These are phyloP conservation scores for Aspidiotus rigidus DNA, from an alignment of 2,888 invertebrate genomes.

Conservation along the genomic window DNA sequence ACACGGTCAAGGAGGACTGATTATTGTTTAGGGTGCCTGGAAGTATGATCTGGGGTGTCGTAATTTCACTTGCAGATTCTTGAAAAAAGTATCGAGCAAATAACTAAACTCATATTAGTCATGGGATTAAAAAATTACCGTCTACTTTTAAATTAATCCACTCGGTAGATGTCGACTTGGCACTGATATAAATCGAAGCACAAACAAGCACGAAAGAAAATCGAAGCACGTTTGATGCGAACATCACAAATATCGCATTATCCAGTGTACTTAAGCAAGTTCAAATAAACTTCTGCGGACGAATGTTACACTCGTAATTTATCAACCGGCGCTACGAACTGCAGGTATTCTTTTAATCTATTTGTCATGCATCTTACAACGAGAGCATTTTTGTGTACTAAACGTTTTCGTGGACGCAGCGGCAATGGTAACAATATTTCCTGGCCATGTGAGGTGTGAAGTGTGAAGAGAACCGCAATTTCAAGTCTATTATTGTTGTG, in stretches of 20 bases:
- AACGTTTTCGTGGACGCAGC: background rate
- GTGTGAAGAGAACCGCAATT: slow-evolving; percentile 15
- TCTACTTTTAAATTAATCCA: slow-evolving; percentile 27
- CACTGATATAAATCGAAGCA: slow-evolving; percentile 2
- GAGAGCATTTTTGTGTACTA: too few species aligned
- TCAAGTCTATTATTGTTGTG: too few species aligned
- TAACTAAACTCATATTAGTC: too few species aligned
- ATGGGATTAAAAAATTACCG: background rate
- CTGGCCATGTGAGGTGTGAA: slow-evolving; percentile 3
- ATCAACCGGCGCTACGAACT: too few species aligned
- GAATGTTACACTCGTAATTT: too few species aligned
- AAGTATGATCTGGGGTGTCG: too few species aligned
- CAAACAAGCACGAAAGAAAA: slow-evolving; percentile 3
- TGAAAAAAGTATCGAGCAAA: too few species aligned
- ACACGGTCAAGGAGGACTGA: too few species aligned
- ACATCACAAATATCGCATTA: slow-evolving; percentile 30
- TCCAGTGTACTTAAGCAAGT: background rate
- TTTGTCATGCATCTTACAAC: too few species aligned
- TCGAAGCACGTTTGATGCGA: slow-evolving; percentile 14
- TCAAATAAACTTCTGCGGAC: background rate
- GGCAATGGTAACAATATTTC: slow-evolving; percentile 5
- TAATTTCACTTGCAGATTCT: too few species aligned
- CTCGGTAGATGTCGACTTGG: slow-evolving; percentile 9
- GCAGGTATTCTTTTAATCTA: slow-evolving; percentile 14
- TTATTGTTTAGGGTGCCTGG: too few species aligned